Base-by-base conservation (phyloP, 2,797 vertebrate species). In the Alectoris magna region DNA sequence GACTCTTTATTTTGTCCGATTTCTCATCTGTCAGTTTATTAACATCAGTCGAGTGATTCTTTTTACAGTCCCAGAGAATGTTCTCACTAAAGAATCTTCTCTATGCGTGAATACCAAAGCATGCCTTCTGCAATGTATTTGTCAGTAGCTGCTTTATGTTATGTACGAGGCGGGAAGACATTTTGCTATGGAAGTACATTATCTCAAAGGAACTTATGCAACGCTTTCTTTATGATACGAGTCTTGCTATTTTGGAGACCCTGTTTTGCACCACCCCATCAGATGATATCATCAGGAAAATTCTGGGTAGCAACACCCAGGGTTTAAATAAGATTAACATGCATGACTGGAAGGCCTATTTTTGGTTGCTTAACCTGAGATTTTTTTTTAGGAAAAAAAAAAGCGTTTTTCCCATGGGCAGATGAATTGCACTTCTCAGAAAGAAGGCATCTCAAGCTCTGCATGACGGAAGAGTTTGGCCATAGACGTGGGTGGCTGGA, bases 11-110 rank as follows among this genome's bases (percentile, higher is more conserved):
- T 88, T 73, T 56, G 83, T 87, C 71, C 82, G 43, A 19, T 87
- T 91, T 76, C 91, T 84, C 72, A 62, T 56, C 93, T 86, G 77
- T 87, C 93, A 81, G n/a, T 88, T 84, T 64, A 91, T 91, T 70
- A 84, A 84, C 93, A 84, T 79, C 91, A 91, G 48, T 29, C 5
- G 4, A 90, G 56, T 66, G 90, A 64, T 82, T 90, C 85, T 53
- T 88, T 74, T 63, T 36, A 6, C 72, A 87, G 66, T 68, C 88
- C 84, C 88, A 68, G 84, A 84, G 66, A 91, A 80, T 10, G 71
- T 15, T 94, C 71, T 78, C 60, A 17, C 41, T 22, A 6, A 79
- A 38, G 77, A 43, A 82, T 36, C 60, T 56, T 71, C 82, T n/a
- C 62, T 68, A 5, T 46, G 38, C 67, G 41, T 34, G 91, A 85